Percentiles rank a stretch among this genome's conserved stretches.
Conservation (phyloP, 2,797 vertebrate genomes). For the Cygnus olor region DNA sequence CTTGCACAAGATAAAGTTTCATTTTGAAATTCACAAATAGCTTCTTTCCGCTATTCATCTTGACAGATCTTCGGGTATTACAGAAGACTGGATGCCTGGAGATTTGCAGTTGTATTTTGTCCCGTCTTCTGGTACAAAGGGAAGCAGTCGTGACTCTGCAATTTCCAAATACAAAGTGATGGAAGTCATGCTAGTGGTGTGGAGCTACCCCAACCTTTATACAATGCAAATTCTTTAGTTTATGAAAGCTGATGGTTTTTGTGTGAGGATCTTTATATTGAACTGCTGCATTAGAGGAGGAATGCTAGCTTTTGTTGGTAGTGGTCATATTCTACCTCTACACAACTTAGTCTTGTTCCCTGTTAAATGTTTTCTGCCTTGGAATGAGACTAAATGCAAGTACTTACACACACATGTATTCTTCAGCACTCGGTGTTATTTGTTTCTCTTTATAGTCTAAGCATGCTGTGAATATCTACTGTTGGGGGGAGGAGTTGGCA, state of each 20-base stretch:
- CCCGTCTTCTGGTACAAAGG: not conserved
- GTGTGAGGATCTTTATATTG: not conserved
- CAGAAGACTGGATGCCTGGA: not conserved
- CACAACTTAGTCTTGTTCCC: not conserved
- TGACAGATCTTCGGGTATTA: constrained; percentile 15
- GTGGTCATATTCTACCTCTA: not conserved
- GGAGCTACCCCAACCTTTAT: constrained; percentile 28
- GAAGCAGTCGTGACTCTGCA: not conserved
- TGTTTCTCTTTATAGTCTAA: not conserved
- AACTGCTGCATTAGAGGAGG: not conserved
- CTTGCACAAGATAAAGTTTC: not conserved
- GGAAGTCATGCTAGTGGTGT: constrained; percentile 16
- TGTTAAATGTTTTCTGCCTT: not conserved
- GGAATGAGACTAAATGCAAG: not conserved
- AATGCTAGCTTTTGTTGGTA: not conserved
- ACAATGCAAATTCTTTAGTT: constrained; percentile 16
- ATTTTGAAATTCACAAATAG: not conserved
- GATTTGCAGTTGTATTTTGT: not conserved
- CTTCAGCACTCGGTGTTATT: not conserved
- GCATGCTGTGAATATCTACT: not conserved
- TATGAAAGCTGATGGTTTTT: not conserved
- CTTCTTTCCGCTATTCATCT: not conserved
- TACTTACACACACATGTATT: not conserved
- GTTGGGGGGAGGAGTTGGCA: not conserved
- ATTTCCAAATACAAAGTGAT: constrained; percentile 19